Conservation (phyloP, 2,888 invertebrate genomes). For the Drosophila antonietae region DNA sequence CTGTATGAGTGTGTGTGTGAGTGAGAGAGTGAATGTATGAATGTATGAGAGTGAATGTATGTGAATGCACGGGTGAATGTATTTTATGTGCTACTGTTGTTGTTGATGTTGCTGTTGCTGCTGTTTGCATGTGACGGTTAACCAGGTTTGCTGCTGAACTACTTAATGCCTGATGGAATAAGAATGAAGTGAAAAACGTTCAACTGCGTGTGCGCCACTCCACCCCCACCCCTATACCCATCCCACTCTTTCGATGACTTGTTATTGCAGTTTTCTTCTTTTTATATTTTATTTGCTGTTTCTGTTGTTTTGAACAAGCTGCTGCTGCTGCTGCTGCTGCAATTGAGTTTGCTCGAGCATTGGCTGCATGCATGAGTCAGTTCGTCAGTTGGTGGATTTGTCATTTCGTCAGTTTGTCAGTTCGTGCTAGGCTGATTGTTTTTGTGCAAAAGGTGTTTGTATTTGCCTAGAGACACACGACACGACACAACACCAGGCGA, state of each 20-base stretch:
- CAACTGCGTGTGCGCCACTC: slow-evolving; percentile 29
- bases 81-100: slow-evolving; percentile 23
- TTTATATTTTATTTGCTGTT: slow-evolving; percentile 12
- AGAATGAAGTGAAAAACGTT: slow-evolving; percentile 64
- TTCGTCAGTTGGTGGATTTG: slow-evolving; percentile 29
- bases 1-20: slow-evolving; percentile 5
- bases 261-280: slow-evolving; percentile 24
- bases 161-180: slow-evolving; percentile 40
- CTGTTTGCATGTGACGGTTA: slow-evolving; percentile 48
- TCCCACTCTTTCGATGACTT: slow-evolving; percentile 23
- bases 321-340: slow-evolving; percentile 17
- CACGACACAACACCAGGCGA: slow-evolving; percentile 26
- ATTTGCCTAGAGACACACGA: slow-evolving; percentile 54
- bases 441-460: slow-evolving; percentile 54
- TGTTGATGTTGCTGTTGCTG: slow-evolving; percentile 11
- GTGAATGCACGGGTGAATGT: slow-evolving; percentile 31
- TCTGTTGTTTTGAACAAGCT: slow-evolving; percentile 26
- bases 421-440: slow-evolving; percentile 62
- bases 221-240: background rate
- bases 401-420: slow-evolving; percentile 18
- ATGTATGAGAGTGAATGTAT: slow-evolving; percentile 19
- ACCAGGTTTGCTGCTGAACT: slow-evolving; percentile 54
- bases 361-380: slow-evolving; percentile 59
- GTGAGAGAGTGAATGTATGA: background rate
- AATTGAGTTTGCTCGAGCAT: slow-evolving; percentile 30